Base-by-base conservation (phyloP, 2,888 invertebrate species). In the Drosophila hamatofila region DNA sequence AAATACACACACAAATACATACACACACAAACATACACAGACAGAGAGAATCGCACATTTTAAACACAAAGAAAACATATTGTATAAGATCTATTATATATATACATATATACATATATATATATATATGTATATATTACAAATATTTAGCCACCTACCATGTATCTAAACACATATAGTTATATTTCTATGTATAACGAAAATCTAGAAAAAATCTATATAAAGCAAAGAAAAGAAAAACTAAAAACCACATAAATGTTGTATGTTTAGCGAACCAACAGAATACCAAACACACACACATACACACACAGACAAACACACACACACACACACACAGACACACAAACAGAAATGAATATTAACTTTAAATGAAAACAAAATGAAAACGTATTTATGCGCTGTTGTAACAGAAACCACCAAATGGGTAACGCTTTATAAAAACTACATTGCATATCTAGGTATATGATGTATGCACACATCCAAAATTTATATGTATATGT, bases 331-430 rank as follows among this genome's bases (percentile, higher is more conserved):
- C 35, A 27, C 27, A 27, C 30, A 8, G 8, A 46, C 41, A 65
- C 35, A 52, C 52, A 30, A 55, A 25, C 41, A 56, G 57, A 69
- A 70, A 33, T 60, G 25, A 55, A 49, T 33, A 39, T 30, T 48
- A 61, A 70, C 14, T 41, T 58, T 18, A 41, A 35, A 51, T 56
- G 16, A 59, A 48, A 42, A 52, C 0, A 14, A 21, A 21, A 42
- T 5, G 39, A 51, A 44, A 33, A 54, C 52, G 23, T 52, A 35
- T 52, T 35, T 52, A 37, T 54, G 89, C 83, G 89, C 90, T 89
- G 90, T 90, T 88, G 91, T 89, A 92, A 92, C 92, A 86, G 91
- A 87, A 91, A 92, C 93, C 91, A 92, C 93, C 91, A 92, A 92
- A 92, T 85, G 91, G 91, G 78, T 83, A 90, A 92, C 86, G 90